These are phyloP conservation scores for Meloidogyne floridensis DNA, from an alignment of 1,140 invertebrate species.

Conservation along the genomic window DNA sequence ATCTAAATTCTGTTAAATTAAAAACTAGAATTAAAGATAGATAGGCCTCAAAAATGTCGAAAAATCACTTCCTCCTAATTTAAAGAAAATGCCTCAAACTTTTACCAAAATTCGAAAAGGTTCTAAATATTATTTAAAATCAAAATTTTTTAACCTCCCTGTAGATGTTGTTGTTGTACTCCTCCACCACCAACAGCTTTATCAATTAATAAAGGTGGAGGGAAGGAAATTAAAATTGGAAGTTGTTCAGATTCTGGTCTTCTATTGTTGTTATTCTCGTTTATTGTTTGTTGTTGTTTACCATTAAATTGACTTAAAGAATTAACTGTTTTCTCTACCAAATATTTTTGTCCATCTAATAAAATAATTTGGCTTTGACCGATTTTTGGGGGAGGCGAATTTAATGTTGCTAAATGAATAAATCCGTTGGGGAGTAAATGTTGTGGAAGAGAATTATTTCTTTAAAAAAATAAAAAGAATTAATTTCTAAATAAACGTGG, in stretches of 20 bases:
- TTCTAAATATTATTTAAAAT: no score
- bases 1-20: no score
- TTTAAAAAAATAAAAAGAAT: neutral
- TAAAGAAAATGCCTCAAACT: no score
- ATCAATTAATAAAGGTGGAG: neutral
- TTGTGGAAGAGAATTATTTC: neutral
- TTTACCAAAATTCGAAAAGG: no score
- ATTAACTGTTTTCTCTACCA: slow-evolving; percentile 16
- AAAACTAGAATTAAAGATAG: no score
- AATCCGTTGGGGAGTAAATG: slow-evolving; percentile 9
- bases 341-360: slow-evolving; percentile 14
- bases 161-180: neutral
- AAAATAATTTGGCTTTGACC: neutral
- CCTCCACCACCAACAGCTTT: neutral
- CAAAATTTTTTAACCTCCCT: no score
- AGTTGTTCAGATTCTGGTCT: slow-evolving; percentile 5
- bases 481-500: neutral
- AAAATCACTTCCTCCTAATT: no score
- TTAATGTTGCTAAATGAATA: slow-evolving; percentile 22
- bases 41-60: no score
- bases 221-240: neutral
- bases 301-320: neutral
- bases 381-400: neutral
- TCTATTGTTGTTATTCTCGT: neutral
- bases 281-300: neutral